Evolutionary conservation across 2,797 vertebrate genomes (phyloP), one percentile per base, ranked within the genome.

Genomic region (Novumbra hubbsi): DNA sequence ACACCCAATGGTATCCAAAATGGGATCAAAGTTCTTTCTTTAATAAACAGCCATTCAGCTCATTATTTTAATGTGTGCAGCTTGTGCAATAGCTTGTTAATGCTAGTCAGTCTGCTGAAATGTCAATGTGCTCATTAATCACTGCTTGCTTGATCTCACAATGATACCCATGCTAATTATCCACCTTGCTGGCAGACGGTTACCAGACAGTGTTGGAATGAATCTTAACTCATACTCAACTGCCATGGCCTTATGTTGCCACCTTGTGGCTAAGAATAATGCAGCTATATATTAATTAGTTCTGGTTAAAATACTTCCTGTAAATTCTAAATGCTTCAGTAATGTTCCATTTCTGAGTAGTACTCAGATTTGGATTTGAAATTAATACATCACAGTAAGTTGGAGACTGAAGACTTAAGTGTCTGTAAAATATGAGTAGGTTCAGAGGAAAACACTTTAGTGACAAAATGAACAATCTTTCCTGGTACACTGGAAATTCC

Each of bases 391-490:
- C 28, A 66, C 28, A 38, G 19, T 66, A 8, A 15, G 38, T 57
- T 71, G 34, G n/a, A n/a, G n/a, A 71, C 30, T 71, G 24, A 24
- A 7, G 68, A 16, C 68, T 71, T 14, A 57, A n/a, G 52, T 32
- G 69, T n/a, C 69, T 34, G n/a, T 55, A n/a, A 14, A 27, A 48
- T 12, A 72, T 30, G 70, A 72, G 81, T 74, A 81, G 75, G 80
- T 83, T 83, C 64, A 82, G 81, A 52, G 89, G 82, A 72, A 76
- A 28, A 90, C n/a, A n/a, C n/a, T n/a, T n/a, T 69, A 68, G 91
- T 68, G 75, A 92, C 75, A 81, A 68, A 86, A 83, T 89, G 90
- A 92, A 32, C 32, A 52, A 52, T 52, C 16, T 52, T 52, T 52
- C 2, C 17, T 19, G 3, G 19, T n/a, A 52, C 14, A n/a, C 14